Evolutionary conservation across 2,113 vertebrate genomes (phyloP).

Genomic region (Platysteira castanea): DNA sequence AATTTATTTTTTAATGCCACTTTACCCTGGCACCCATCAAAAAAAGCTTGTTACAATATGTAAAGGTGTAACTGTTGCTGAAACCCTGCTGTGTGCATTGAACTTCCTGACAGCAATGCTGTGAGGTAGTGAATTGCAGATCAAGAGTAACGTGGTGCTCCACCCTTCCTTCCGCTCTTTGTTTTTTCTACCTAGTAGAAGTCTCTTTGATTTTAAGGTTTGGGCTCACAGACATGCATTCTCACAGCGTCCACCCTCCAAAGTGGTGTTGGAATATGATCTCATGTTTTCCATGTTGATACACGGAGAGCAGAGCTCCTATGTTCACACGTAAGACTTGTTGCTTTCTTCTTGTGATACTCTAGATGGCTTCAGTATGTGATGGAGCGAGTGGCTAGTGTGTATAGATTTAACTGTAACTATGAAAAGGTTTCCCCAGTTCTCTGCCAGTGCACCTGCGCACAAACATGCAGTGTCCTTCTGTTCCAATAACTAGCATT

Average conservation of each 20-base stretch:
- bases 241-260: neutral
- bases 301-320: neutral
- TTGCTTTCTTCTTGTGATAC: neutral
- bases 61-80: neutral
- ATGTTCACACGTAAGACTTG: fast-evolving
- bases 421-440: neutral
- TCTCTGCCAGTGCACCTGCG: neutral
- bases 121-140: neutral
- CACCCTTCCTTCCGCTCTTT: slow-evolving; percentile 69
- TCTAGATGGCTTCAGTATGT: neutral
- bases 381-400: neutral
- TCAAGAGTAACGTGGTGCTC: neutral
- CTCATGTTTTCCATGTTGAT: neutral
- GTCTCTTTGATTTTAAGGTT: slow-evolving; percentile 29
- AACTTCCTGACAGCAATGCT: slow-evolving; percentile 24
- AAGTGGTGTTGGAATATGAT: neutral
- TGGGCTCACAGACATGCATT: neutral
- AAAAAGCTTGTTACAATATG: neutral
- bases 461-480: neutral
- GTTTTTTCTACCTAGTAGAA: slow-evolving; percentile 38
- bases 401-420: neutral
- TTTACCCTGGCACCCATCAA: neutral
- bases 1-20: neutral
- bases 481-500: neutral
- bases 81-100: neutral